phyloP scores from a whole-genome alignment of 2,888 invertebrate genomes.

The Conomelus anceps region DNA sequence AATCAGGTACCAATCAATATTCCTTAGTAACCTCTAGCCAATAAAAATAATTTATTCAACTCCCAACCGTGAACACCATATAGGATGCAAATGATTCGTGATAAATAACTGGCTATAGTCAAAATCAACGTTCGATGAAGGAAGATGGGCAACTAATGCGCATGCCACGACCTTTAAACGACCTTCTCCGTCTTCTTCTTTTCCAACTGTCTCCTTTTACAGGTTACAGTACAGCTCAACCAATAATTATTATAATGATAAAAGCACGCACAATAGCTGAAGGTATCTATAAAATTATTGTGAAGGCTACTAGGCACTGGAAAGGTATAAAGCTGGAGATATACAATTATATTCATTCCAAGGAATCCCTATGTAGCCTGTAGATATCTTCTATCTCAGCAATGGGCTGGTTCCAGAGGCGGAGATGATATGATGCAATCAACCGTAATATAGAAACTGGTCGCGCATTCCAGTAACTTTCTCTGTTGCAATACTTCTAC shows the following conservation, averaged over 20 bases:
- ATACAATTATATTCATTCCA: neutral
- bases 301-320: neutral
- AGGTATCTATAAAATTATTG: neutral
- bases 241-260: neutral
- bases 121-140: neutral
- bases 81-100: neutral
- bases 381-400: neutral
- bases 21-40: no score
- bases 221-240: neutral
- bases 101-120: neutral
- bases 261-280: neutral
- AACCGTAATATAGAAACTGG: neutral
- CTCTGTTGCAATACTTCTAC: neutral
- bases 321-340: no score
- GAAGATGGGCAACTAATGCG: neutral
- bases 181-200: neutral
- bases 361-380: neutral
- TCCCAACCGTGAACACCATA: neutral
- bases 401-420: neutral
- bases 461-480: neutral
- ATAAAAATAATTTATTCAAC: neutral
- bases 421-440: neutral
- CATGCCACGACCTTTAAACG: neutral
- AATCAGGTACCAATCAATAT: no score
- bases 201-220: neutral